Conservation (phyloP, 2,113 vertebrate species). For the Passer domesticus region DNA sequence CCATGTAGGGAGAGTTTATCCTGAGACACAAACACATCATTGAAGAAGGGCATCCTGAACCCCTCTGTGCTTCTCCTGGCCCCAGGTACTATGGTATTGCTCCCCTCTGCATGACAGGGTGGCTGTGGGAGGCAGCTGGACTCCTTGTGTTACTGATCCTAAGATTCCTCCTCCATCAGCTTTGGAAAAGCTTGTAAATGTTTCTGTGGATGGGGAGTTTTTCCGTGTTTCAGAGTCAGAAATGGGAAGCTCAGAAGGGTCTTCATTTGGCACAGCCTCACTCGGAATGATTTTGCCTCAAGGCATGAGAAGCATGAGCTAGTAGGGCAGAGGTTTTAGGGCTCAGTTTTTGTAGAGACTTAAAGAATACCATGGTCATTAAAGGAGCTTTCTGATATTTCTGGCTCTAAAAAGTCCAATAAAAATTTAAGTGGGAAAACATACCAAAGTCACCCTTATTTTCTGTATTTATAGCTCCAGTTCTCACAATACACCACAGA, state of each 20-base stretch:
- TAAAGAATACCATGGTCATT: background rate
- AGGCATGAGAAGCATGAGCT: background rate
- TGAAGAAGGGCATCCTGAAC: background rate
- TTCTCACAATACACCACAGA: background rate
- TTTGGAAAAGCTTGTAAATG: background rate
- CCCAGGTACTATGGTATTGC: accelerated
- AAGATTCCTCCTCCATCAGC: background rate
- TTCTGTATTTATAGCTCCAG: background rate
- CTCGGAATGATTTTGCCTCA: background rate
- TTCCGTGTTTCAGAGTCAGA: background rate
- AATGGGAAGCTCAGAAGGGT: background rate
- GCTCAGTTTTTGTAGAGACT: background rate
- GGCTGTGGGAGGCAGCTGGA: background rate
- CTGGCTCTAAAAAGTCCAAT: background rate
- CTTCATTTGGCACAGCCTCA: background rate
- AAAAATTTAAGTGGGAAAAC: background rate
- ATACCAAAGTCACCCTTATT: background rate
- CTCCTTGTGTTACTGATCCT: background rate
- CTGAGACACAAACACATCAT: background rate
- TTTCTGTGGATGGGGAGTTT: background rate
- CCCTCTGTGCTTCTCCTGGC: background rate
- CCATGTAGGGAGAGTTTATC: background rate
- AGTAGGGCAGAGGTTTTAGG: background rate
- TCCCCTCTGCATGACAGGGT: background rate
- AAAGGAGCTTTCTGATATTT: background rate